Evolutionary conservation across 1,140 invertebrate species (phyloP).

Genomic region (Mactra quadrangularis): DNA sequence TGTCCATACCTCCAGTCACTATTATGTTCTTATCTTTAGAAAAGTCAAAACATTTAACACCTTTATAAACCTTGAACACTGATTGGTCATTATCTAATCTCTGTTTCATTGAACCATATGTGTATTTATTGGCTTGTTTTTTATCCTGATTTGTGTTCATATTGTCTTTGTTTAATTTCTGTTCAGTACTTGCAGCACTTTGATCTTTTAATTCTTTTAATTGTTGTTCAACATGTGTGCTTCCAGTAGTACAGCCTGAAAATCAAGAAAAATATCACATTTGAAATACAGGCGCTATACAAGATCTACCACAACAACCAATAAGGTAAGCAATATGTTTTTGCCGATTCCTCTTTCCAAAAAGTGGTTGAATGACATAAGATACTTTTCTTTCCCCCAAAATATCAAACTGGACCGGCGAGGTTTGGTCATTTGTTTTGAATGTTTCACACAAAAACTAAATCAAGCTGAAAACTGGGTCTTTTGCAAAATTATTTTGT

Average conservation of each 20-base stretch:
- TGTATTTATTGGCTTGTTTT: conserved; percentile 59
- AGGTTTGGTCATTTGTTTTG: too few species aligned
- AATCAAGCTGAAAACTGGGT: too few species aligned
- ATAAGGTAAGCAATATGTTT: too few species aligned
- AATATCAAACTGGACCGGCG: too few species aligned
- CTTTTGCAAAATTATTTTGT: too few species aligned
- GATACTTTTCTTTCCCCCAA: too few species aligned
- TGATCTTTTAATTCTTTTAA: conserved; percentile 78
- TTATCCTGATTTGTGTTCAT: conserved; percentile 61
- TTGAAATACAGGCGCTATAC: too few species aligned
- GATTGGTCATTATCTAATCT: conserved; percentile 81
- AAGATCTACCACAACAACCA: too few species aligned
- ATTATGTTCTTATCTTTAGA: conserved; percentile 83
- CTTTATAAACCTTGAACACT: conserved; percentile 83
- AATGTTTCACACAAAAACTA: too few species aligned
- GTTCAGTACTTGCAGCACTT: conserved; percentile 20
- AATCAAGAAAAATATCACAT: not conserved
- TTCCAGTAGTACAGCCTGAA: conserved; percentile 80
- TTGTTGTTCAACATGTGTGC: conserved; percentile 81
- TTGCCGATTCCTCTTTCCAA: too few species aligned
- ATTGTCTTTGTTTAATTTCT: conserved; percentile 30
- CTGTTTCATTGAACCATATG: conserved; percentile 67
- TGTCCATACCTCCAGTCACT: conserved; percentile 84
- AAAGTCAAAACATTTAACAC: conserved; percentile 84
- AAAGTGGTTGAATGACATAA: too few species aligned